A percentile compares a stretch with the other conserved stretches of the same genome.
Conservation (phyloP, 2,888 invertebrate genomes). For the Ophion costatus region DNA sequence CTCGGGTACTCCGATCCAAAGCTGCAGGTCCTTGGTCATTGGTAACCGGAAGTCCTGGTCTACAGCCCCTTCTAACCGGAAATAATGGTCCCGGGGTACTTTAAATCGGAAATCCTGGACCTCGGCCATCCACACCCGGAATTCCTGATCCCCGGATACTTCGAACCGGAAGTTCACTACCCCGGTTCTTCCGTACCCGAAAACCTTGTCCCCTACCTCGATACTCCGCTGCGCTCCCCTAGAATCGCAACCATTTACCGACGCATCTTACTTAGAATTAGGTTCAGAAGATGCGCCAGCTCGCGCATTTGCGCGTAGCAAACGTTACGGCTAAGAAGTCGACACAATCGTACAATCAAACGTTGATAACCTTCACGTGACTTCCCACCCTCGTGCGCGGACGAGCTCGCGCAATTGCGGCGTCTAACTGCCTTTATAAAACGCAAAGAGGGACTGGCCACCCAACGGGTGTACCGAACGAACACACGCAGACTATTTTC, state of each 20-base stretch:
- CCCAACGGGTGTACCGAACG: conserved; percentile 65
- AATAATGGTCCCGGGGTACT: not conserved
- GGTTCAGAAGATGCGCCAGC: conserved; percentile 45
- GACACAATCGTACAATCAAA: conserved; percentile 69
- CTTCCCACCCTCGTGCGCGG: conserved; percentile 68
- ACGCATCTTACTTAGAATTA: conserved; percentile 13
- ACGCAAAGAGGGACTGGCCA: conserved; percentile 64
- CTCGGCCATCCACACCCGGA: too few relatives aligned
- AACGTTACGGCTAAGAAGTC: conserved; percentile 53
- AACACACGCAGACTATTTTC: not conserved
- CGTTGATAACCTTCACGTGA: conserved; percentile 75
- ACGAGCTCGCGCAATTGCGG: conserved; percentile 69
- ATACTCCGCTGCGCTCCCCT: too few relatives aligned
- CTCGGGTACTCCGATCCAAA: too few relatives aligned
- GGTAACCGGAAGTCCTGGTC: too few relatives aligned
- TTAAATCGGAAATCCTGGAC: not conserved
- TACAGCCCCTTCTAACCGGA: not conserved
- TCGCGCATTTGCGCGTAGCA: conserved; percentile 40
- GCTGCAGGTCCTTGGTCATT: too few relatives aligned
- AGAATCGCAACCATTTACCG: conserved; percentile 25
- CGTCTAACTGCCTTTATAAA: conserved; percentile 71
- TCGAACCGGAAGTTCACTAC: not conserved
- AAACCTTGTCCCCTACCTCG: not conserved
- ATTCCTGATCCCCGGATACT: too few relatives aligned
- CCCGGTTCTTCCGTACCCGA: not conserved